Evolutionary conservation across 1,140 invertebrate genomes (phyloP).

Genomic region (Drosophila rhopaloa): DNA sequence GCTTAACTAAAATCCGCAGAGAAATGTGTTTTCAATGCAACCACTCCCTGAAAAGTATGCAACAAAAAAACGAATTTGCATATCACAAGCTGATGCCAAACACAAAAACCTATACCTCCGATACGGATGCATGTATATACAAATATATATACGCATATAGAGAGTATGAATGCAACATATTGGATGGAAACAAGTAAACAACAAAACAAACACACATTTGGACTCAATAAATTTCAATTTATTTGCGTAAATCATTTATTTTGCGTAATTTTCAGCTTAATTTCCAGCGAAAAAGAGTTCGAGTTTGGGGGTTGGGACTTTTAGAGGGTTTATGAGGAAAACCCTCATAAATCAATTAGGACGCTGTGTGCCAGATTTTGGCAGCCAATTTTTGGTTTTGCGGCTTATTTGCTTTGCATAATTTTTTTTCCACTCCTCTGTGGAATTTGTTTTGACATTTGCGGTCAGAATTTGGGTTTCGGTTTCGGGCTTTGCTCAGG

Average conservation of each 20-base stretch:
- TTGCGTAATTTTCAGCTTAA: conserved; percentile 82
- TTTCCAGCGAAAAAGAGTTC: conserved; percentile 57
- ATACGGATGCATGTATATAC: conserved; percentile 15
- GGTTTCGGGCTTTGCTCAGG: conserved; percentile 51
- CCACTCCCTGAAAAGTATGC: conserved; percentile 61
- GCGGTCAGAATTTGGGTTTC: conserved; percentile 51
- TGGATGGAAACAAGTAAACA: conserved; percentile 31
- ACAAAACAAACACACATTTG: conserved; percentile 47
- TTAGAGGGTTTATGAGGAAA: conserved; percentile 44
- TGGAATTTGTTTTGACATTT: conserved; percentile 61
- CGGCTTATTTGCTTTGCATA: conserved; percentile 64
- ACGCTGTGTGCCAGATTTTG: conserved; percentile 68
- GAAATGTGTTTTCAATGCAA: conserved; percentile 65
- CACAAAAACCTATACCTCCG: conserved; percentile 25
- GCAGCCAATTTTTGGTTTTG: conserved; percentile 81
- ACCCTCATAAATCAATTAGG: conserved; percentile 82
- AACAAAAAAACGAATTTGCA: conserved; percentile 73
- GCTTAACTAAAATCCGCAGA: conserved; percentile 81
- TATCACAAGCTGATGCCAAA: conserved; percentile 73
- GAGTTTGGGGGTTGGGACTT: conserved; percentile 2
- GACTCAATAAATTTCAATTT: conserved; percentile 82
- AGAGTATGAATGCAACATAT: conserved; percentile 30
- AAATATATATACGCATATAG: conserved; percentile 10
- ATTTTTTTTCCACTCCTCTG: conserved; percentile 33
- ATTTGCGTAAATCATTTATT: conserved; percentile 83